Percentiles rank a stretch among this genome's conserved stretches.
These are phyloP conservation scores for Tapirus indicus DNA, from an alignment of 2,797 vertebrate species.

Conservation along the genomic window DNA sequence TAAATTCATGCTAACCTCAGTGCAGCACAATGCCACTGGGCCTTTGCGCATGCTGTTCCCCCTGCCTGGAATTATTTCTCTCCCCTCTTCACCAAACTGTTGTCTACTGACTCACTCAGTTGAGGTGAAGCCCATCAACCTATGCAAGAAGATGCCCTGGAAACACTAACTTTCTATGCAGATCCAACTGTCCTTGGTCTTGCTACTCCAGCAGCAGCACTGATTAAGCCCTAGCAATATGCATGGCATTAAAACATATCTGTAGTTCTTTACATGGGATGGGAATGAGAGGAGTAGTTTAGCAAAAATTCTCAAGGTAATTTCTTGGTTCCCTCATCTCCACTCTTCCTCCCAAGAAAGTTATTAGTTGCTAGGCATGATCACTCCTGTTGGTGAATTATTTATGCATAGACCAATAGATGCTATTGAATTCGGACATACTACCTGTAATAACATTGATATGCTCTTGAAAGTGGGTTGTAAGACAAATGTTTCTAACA, in stretches of 20 bases:
- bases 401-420: not conserved
- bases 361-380: not conserved
- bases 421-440: not conserved
- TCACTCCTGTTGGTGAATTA: not conserved
- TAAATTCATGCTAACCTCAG: not conserved
- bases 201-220: not conserved
- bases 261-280: not conserved
- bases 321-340: not conserved
- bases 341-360: not conserved
- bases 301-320: not conserved
- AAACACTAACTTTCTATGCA: not conserved
- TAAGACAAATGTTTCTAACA: conserved; percentile 5
- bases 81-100: not conserved
- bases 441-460: not conserved
- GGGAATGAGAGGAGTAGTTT: not conserved
- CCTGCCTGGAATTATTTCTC: not conserved
- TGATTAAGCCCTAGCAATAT: not conserved
- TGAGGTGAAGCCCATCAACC: not conserved
- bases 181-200: not conserved
- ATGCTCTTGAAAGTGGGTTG: not conserved
- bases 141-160: not conserved
- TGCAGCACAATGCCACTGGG: not conserved
- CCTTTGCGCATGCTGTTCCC: not conserved
- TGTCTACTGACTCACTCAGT: not conserved
- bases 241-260: not conserved